A percentile compares a stretch with the other conserved stretches of the same genome.
Evolutionary conservation across 2,888 invertebrate genomes (phyloP).

Genomic region (Cyrtodaria siliqua): DNA sequence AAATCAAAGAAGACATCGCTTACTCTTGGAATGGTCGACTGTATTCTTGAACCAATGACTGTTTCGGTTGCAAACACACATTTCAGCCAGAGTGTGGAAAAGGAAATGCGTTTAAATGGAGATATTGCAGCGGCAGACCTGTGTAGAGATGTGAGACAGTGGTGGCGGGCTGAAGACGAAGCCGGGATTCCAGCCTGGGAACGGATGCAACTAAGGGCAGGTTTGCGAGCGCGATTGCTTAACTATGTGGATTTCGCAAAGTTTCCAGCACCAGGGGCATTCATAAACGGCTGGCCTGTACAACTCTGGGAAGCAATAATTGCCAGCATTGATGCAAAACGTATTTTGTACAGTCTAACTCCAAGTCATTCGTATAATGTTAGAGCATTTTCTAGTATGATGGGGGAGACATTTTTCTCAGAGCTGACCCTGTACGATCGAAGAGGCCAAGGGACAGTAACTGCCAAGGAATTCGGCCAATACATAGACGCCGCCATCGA

Average conservation of each 20-base stretch:
- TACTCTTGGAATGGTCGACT: slow-evolving; percentile 51
- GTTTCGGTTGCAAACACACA: slow-evolving; percentile 53
- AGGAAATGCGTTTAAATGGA: slow-evolving; percentile 14
- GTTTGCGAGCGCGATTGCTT: slow-evolving; percentile 19
- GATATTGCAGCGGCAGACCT: too few species aligned
- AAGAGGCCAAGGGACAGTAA: slow-evolving; percentile 32
- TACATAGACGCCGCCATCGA: slow-evolving; percentile 11
- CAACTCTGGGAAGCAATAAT: slow-evolving; percentile 32
- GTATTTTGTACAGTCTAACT: slow-evolving; percentile 1
- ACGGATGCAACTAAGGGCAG: slow-evolving; percentile 6
- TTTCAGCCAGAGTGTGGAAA: slow-evolving; percentile 33
- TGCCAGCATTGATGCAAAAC: slow-evolving; percentile 27
- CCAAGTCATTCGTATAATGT: slow-evolving; percentile 13
- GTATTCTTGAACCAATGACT: slow-evolving; percentile 56
- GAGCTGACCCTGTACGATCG: slow-evolving; percentile 23
- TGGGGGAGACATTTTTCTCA: slow-evolving; percentile 34
- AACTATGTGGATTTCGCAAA: slow-evolving; percentile 5
- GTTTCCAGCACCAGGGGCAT: slow-evolving; percentile 44
- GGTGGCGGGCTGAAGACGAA: slow-evolving; percentile 53
- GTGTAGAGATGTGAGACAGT: slow-evolving; percentile 32
- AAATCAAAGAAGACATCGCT: slow-evolving; percentile 30
- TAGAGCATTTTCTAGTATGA: slow-evolving; percentile 31
- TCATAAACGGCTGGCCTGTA: slow-evolving; percentile 28
- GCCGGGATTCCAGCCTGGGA: slow-evolving; percentile 32
- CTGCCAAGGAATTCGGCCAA: slow-evolving; percentile 11